These are phyloP conservation scores for Andrena bucephala DNA, from an alignment of 2,888 invertebrate genomes.

Conservation along the genomic window DNA sequence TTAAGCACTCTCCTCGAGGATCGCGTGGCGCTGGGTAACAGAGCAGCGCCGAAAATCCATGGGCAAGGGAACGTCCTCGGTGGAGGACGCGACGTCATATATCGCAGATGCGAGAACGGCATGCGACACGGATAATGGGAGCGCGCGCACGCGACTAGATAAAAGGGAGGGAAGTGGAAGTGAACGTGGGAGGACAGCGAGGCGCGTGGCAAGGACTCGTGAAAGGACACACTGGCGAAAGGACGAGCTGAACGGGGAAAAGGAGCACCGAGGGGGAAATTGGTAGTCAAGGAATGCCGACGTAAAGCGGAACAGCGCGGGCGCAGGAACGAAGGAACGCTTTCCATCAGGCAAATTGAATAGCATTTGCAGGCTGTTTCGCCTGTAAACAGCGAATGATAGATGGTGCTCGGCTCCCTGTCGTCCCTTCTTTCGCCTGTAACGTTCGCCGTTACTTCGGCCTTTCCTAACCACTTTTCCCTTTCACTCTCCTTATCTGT, in stretches of 20 bases:
- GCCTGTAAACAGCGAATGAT: slow-evolving; percentile 75
- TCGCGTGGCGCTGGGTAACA: background rate
- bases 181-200: slow-evolving; percentile 13
- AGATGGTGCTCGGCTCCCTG: slow-evolving; percentile 71
- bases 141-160: slow-evolving; percentile 16
- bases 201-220: slow-evolving; percentile 55
- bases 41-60: slow-evolving; percentile 51
- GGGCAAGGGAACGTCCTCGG: slow-evolving; percentile 1
- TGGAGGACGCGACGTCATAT: slow-evolving; percentile 39
- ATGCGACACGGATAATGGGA: slow-evolving; percentile 30
- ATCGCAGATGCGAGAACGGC: slow-evolving; percentile 9
- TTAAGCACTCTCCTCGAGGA: slow-evolving; percentile 17
- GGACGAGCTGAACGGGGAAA: slow-evolving; percentile 47
- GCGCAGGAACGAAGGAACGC: slow-evolving; percentile 64
- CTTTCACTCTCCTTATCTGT: slow-evolving; percentile 16
- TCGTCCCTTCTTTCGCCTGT: slow-evolving; percentile 50
- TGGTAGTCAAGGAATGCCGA: slow-evolving; percentile 67
- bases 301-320: slow-evolving; percentile 51
- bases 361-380: slow-evolving; percentile 76
- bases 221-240: slow-evolving; percentile 57
- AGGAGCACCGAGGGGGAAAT: slow-evolving; percentile 62
- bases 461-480: slow-evolving; percentile 43
- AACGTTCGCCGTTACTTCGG: slow-evolving; percentile 56
- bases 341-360: slow-evolving; percentile 77
- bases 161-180: slow-evolving; percentile 10